A percentile compares a stretch with the other conserved stretches of the same genome.
phyloP scores from a whole-genome alignment of 2,888 invertebrate species.

The Orthosia incerta region DNA sequence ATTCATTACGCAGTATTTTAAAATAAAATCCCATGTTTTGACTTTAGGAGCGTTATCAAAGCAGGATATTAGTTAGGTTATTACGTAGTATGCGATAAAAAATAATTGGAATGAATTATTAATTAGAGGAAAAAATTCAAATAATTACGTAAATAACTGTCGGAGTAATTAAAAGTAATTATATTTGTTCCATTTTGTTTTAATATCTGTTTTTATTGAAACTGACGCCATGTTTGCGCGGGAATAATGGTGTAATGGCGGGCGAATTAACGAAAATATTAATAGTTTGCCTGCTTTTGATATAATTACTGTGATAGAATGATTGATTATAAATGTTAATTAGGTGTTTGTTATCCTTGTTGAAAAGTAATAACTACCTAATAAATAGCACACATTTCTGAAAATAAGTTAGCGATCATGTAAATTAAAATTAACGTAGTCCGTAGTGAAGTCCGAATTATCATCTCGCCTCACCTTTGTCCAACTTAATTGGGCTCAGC shows the following conservation, averaged over 20 bases:
- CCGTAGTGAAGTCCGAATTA: neutral
- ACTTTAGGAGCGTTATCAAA: slow-evolving; percentile 51
- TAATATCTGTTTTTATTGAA: slow-evolving; percentile 33
- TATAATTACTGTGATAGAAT: slow-evolving; percentile 21
- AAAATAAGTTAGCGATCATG: neutral
- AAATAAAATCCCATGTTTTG: slow-evolving; percentile 55
- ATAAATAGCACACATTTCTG: neutral
- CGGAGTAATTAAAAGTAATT: slow-evolving; percentile 61
- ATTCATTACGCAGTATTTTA: slow-evolving; percentile 24
- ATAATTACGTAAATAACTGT: slow-evolving; percentile 56
- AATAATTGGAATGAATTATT: slow-evolving; percentile 68
- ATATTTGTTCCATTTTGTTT: slow-evolving; percentile 51
- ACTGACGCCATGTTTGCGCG: slow-evolving; percentile 27
- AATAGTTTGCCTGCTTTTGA: slow-evolving; percentile 37
- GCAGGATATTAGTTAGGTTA: slow-evolving; percentile 63
- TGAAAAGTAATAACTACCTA: no score
- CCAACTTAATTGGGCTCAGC: neutral
- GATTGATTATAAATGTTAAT: slow-evolving; percentile 15
- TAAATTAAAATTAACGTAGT: no score
- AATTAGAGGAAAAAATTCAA: slow-evolving; percentile 65
- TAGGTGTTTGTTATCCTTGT: neutral
- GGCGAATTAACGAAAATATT: slow-evolving; percentile 15
- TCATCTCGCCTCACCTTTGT: neutral
- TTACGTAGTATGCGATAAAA: slow-evolving; percentile 62
- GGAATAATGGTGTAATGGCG: slow-evolving; percentile 8